phyloP scores from a whole-genome alignment of 2,113 vertebrate species.

The Chlamydotis undulata region DNA sequence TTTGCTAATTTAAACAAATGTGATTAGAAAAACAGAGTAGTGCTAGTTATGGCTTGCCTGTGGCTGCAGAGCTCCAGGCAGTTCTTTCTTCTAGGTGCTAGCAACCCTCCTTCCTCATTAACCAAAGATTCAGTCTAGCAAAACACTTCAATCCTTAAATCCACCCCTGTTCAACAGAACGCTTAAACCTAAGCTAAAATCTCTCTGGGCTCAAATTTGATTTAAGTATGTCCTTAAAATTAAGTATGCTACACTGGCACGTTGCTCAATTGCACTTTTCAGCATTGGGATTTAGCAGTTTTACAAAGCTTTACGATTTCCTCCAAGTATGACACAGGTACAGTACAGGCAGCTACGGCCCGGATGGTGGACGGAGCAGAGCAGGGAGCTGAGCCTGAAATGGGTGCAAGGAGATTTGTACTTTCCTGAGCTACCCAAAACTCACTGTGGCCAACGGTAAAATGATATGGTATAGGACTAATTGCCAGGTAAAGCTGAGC shows the following conservation, averaged over 20 bases:
- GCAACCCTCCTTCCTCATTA: slow-evolving; percentile 5
- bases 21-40: background rate
- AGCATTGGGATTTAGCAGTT: background rate
- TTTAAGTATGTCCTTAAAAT: slow-evolving; percentile 39
- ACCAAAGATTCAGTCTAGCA: slow-evolving; percentile 6
- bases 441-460: background rate
- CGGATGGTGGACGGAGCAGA: background rate
- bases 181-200: slow-evolving; percentile 26
- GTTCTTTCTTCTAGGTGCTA: background rate
- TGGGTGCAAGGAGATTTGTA: background rate
- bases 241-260: background rate
- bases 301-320: background rate
- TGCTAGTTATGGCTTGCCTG: background rate
- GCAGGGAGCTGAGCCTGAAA: background rate
- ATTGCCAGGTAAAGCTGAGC: background rate
- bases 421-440: background rate
- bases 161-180: background rate
- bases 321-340: background rate
- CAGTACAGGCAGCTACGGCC: background rate
- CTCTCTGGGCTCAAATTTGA: slow-evolving; percentile 17
- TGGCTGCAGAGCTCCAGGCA: background rate
- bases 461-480: background rate
- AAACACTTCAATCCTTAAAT: slow-evolving; percentile 55
- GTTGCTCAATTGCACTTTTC: background rate
- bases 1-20: background rate